Evolutionary conservation across 1,140 invertebrate species (phyloP), one percentile per base, ranked within the genome.

Genomic region (Cheumatopsyche charites): DNA sequence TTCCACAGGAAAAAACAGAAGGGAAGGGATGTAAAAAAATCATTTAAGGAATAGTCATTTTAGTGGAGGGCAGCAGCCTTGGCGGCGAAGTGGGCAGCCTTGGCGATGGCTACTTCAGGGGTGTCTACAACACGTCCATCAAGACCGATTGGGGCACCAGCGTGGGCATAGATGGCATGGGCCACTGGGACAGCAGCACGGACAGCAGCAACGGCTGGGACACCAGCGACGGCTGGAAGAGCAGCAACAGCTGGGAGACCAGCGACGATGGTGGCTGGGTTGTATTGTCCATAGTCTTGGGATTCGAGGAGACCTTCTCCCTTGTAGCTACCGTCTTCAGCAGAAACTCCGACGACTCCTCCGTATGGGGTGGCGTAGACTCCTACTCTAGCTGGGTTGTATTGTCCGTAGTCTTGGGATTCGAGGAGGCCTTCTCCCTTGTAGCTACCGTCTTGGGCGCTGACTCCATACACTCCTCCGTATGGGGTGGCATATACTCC

Each of bases 51-150:
- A 49, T 13, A 15, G 45, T 49, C 17, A 49, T 15, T 49, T n/a
- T 21, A 82, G 75, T 81, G 78, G 3, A 82, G 81, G 69, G 82
- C 82, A 70, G 78, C 78, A 17, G 80, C 79, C 77, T 79, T 81
- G 70, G 82, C 82, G 36, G 81, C 82, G 65, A 82, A 78, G 78
- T 83, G 81, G 68, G 81, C 81, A 73, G 75, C 75, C 61, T 76
- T 76, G n/a, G 75, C 75, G 26, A 71, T 69, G 19, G 75, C 75
- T 13, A 76, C 75, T n/a, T 71, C 75, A 19, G 72, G 36, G 15
- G 75, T 76, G 49, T 76, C 75, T 4, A 76, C 47, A 4, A 73
- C 71, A 15, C 62, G 52, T 17, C 75, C 75, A 21, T 76, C 75
- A 65, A 55, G 67, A 6, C 67, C 70, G 1, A 75, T 17, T n/a